Evolutionary conservation across 2,888 invertebrate species (phyloP), one percentile per base, ranked within the genome.

Genomic region (Ormyrus labotus): DNA sequence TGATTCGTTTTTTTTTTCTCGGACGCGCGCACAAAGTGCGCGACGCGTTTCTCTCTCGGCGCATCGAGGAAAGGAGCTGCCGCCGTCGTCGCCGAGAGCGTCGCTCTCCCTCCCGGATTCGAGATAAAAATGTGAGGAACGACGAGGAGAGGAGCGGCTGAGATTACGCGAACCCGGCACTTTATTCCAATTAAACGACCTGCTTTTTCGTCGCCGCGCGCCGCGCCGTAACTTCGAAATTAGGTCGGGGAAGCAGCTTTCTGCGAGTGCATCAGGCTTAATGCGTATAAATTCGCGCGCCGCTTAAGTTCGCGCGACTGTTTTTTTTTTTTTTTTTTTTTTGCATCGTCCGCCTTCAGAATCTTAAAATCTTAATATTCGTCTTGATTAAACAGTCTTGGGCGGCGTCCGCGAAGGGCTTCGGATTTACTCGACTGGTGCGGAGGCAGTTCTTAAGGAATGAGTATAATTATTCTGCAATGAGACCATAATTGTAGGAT

Each of bases 181-280:
- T 73, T 77, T 84, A 84, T 85, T 86, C 83, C 86, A 84, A 87
- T 87, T 86, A 86, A 85, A 75, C 68, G 48, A 78, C 58, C 65
- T 61, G 75, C 74, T 64, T 65, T 34, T 64, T 60, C 34, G 61
- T 47, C 63, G 61, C 64, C 57, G 19, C 19, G 19, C 19, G 19
- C n/a, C n/a, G 19, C 19, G 58, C 69, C 67, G 64, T 50, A 50
- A 75, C 60, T 68, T 68, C 57, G 75, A 53, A 75, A 75, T 75
- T 58, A 34, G 60, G 58, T 75, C 75, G 60, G 19, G 50, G 53
- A 7, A 65, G 58, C 58, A 47, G 50, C 70, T 58, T 75, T 51
- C 64, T 45, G 67, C 74, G 9, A 5, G 58, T 34, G 74, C 74
- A 75, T 75, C 58, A 34, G 51, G 51, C 63, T 73, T 57, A 73